Evolutionary conservation across 2,113 vertebrate species (phyloP).

Genomic region (Stegostoma tigrinum): DNA sequence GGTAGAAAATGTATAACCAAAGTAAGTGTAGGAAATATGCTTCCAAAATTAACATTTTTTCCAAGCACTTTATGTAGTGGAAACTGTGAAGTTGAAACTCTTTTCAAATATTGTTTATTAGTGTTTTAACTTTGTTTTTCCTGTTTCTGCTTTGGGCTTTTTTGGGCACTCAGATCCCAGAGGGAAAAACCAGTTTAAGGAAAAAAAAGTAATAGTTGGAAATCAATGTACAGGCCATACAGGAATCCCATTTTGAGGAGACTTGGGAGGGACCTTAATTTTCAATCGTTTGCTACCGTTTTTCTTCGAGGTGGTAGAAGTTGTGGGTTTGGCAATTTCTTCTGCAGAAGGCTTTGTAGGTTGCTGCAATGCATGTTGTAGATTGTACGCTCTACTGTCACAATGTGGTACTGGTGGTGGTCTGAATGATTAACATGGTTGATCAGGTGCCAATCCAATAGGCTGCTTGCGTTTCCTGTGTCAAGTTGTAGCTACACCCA

Average conservation of each 20-base stretch:
- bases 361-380: neutral
- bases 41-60: neutral
- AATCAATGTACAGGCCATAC: too few relatives aligned
- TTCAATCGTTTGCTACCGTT: neutral
- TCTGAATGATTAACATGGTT: neutral
- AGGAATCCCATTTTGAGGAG: neutral
- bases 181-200: too few relatives aligned
- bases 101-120: neutral
- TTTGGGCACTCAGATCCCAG: neutral
- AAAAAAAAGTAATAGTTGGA: too few relatives aligned
- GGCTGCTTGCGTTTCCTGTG: neutral
- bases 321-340: neutral
- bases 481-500: neutral
- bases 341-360: neutral
- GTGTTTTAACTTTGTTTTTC: neutral
- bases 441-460: neutral
- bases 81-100: neutral
- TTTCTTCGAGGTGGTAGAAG: neutral
- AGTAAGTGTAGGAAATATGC: neutral
- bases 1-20: neutral
- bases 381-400: neutral
- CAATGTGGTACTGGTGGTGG: neutral
- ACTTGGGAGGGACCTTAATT: neutral
- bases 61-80: neutral
- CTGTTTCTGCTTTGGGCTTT: neutral